Evolutionary conservation across 2,113 vertebrate species (phyloP).

Genomic region (Cacatua alba): DNA sequence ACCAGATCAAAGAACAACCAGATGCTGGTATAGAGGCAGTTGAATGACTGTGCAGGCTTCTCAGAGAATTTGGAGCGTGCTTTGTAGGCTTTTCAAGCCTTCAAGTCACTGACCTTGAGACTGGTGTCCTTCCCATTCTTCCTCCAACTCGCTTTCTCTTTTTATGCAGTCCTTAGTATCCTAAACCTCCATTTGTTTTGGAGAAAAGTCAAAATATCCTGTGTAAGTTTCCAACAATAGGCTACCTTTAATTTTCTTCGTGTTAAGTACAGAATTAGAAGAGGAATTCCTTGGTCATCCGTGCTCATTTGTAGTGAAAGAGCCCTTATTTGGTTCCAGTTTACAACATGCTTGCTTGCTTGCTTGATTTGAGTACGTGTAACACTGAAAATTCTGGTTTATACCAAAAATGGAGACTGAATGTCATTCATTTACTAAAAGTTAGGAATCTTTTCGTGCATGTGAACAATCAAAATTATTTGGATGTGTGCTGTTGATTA

Average conservation of each 20-base stretch:
- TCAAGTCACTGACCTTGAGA: neutral
- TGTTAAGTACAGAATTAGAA: neutral
- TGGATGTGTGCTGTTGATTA: neutral
- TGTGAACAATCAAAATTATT: neutral
- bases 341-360: neutral
- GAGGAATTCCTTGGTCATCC: neutral
- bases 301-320: neutral
- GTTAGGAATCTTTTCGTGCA: neutral
- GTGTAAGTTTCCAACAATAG: neutral
- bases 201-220: neutral
- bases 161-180: neutral
- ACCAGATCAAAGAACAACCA: neutral
- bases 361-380: neutral
- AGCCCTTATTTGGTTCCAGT: neutral
- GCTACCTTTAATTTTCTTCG: neutral
- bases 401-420: neutral
- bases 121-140: neutral
- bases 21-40: neutral
- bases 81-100: neutral
- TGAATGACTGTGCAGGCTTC: neutral
- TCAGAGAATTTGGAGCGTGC: neutral
- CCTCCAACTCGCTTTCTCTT: fast-evolving
- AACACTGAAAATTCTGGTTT: neutral
- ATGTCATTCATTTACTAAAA: neutral
- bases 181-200: neutral